Conservation (phyloP, 2,888 invertebrate genomes). For the Muschampia staudingeri region DNA sequence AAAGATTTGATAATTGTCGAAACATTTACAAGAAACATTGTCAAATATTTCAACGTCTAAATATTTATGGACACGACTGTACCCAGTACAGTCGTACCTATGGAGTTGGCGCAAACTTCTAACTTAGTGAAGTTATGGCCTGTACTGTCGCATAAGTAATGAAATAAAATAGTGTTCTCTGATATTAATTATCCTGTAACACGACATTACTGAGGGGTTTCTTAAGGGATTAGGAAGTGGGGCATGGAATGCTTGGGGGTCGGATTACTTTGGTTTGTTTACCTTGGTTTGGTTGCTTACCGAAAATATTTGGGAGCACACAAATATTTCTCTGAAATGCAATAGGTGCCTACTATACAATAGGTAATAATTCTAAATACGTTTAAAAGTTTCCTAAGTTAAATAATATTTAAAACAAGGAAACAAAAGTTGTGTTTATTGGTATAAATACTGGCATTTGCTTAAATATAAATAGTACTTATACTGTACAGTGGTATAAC, state of each 20-base stretch:
- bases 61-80: slow-evolving; percentile 68
- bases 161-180: slow-evolving; percentile 87
- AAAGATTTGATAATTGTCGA: slow-evolving; percentile 38
- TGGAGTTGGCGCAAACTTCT: slow-evolving; percentile 76
- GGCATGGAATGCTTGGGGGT: slow-evolving; percentile 27
- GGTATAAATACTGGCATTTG: too few species aligned
- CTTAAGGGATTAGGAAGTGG: slow-evolving; percentile 72
- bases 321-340: background rate
- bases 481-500: too few species aligned
- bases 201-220: slow-evolving; percentile 81
- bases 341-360: too few species aligned
- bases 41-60: slow-evolving; percentile 52
- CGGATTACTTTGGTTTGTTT: slow-evolving; percentile 61
- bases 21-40: slow-evolving; percentile 16
- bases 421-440: too few species aligned
- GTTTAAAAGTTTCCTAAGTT: too few species aligned
- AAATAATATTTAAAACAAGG: too few species aligned
- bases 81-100: slow-evolving; percentile 53
- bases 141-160: slow-evolving; percentile 82
- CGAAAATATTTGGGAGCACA: slow-evolving; percentile 34
- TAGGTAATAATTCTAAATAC: too few species aligned
- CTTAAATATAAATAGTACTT: too few species aligned
- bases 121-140: slow-evolving; percentile 80
- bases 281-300: slow-evolving; percentile 35
- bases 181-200: slow-evolving; percentile 88